A percentile compares a stretch with the other conserved stretches of the same genome.
Evolutionary conservation across 2,797 vertebrate genomes (phyloP).

Genomic region (Galagoides demidoff): DNA sequence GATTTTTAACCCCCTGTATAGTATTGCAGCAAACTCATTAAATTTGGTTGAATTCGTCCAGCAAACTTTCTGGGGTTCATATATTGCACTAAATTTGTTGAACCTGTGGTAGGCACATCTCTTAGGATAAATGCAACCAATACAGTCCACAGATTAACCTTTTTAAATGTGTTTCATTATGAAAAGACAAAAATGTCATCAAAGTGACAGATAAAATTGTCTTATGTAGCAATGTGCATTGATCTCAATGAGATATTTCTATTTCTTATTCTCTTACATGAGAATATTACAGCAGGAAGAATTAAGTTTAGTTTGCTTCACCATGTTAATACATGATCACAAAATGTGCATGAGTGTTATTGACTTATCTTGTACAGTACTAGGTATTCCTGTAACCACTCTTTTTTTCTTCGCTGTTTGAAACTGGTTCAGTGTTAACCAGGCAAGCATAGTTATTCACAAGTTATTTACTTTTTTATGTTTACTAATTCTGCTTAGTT

Average conservation of each 20-base stretch:
- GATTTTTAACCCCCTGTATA: constrained; percentile 86
- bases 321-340: constrained; percentile 99
- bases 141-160: constrained; percentile 91
- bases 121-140: constrained; percentile 97
- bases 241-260: constrained; percentile 99
- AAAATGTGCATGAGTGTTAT: constrained; percentile 97
- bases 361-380: constrained; percentile 96
- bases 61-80: constrained; percentile 95
- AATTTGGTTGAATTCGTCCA: constrained; percentile 90
- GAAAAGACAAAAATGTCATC: constrained; percentile 93
- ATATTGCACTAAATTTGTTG: constrained; percentile 98
- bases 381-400: constrained; percentile 97
- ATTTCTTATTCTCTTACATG: constrained; percentile 99
- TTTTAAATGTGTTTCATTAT: constrained; percentile 94
- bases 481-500: constrained; percentile 97
- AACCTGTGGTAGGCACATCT: constrained; percentile 96
- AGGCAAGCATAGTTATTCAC: constrained; percentile 91
- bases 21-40: constrained; percentile 90
- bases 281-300: constrained; percentile 98
- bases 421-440: constrained; percentile 91
- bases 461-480: constrained; percentile 94
- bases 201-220: constrained; percentile 96
- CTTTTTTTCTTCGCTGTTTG: constrained; percentile 93
- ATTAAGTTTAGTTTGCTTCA: constrained; percentile 95
- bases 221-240: constrained; percentile 99